Conservation (phyloP, 2,888 invertebrate species). For the Hydropsyche betteni region DNA sequence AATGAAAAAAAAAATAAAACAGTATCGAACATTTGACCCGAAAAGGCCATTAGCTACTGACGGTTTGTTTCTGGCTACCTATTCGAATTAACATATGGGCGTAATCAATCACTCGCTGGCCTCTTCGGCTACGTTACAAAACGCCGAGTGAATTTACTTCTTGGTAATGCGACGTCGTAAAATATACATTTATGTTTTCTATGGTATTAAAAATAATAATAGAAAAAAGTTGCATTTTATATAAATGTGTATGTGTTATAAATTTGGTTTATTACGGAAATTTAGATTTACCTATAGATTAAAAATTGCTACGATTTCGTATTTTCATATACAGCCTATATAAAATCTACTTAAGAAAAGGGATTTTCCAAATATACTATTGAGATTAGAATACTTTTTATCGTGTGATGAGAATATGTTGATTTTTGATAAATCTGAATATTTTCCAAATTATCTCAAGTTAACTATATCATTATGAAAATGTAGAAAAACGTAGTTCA, state of each 20-base stretch:
- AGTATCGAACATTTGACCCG: conserved; percentile 23
- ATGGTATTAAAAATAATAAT: too few relatives aligned
- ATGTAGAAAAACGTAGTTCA: too few relatives aligned
- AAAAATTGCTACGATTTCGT: too few relatives aligned
- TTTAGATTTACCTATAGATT: not conserved
- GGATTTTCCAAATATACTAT: too few relatives aligned
- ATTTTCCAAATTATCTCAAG: too few relatives aligned
- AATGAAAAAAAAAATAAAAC: not conserved
- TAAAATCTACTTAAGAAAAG: too few relatives aligned
- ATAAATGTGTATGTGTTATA: not conserved
- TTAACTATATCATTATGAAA: too few relatives aligned
- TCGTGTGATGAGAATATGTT: too few relatives aligned
- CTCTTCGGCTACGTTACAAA: conserved; percentile 27
- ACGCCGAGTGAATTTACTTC: conserved; percentile 25
- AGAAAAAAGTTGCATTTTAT: too few relatives aligned
- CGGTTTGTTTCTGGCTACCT: conserved; percentile 30
- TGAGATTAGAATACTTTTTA: too few relatives aligned
- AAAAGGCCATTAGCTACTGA: conserved; percentile 31
- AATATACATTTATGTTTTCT: not conserved
- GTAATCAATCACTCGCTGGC: conserved; percentile 20
- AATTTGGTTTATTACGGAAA: not conserved
- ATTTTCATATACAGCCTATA: too few relatives aligned
- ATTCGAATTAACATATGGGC: conserved; percentile 33
- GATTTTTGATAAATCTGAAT: too few relatives aligned
- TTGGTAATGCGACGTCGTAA: conserved; percentile 8